A percentile compares a stretch with the other conserved stretches of the same genome.
phyloP scores from a whole-genome alignment of 2,113 vertebrate genomes.

The Equus quagga region DNA sequence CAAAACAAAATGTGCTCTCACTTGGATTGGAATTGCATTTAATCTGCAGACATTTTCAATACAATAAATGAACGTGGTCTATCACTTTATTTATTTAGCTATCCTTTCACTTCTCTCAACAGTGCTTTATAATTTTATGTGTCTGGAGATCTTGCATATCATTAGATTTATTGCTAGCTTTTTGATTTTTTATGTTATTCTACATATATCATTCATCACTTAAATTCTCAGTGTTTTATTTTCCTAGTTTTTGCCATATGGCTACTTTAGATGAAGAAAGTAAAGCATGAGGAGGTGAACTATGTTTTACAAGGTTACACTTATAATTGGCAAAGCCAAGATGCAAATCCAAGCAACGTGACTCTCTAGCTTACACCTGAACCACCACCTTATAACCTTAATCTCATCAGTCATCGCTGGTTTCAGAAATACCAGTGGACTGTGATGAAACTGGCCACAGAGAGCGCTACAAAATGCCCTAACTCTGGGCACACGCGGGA shows the following conservation, averaged over 20 bases:
- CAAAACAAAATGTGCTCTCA: not conserved
- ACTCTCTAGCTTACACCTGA: not conserved
- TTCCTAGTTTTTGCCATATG: not conserved
- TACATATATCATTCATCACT: not conserved
- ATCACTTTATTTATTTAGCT: not conserved
- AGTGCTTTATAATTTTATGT: not conserved
- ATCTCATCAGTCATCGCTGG: not conserved
- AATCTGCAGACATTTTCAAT: not conserved
- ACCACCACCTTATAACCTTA: not conserved
- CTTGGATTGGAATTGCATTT: not conserved
- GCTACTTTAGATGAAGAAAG: not conserved
- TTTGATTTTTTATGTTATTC: constrained; percentile 30
- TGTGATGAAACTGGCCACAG: not conserved
- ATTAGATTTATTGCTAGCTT: not conserved
- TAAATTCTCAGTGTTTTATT: constrained; percentile 11
- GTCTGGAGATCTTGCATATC: not conserved
- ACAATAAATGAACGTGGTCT: not conserved
- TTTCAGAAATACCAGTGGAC: not conserved
- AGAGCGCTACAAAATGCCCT: not conserved
- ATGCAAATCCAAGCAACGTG: constrained; percentile 15
- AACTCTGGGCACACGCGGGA: not conserved
- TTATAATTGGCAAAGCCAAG: not conserved
- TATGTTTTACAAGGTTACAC: not conserved
- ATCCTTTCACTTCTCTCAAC: not conserved
- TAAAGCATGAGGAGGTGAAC: not conserved